Percentiles rank a stretch among this genome's conserved stretches.
Conservation (phyloP, 2,797 vertebrate species). For the Craterocephalus amniculus region DNA sequence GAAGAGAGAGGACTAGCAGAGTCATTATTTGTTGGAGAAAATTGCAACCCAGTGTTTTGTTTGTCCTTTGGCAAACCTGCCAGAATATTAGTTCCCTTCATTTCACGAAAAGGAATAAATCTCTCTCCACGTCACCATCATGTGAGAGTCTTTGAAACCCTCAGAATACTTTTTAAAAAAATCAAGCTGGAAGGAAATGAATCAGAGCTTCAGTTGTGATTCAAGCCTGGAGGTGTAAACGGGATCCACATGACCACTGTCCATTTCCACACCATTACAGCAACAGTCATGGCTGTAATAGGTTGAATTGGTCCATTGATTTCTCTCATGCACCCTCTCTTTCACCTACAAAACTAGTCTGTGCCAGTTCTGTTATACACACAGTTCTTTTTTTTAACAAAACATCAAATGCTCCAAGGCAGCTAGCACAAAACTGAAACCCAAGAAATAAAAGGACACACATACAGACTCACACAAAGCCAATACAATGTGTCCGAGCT, state of each 20-base stretch:
- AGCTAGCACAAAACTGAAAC: constrained; percentile 44
- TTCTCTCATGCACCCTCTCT: constrained; percentile 61
- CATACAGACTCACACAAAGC: constrained; percentile 22
- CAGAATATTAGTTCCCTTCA: constrained; percentile 50
- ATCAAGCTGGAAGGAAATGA: constrained; percentile 75
- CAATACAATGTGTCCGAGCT: constrained; percentile 57
- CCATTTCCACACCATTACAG: constrained; percentile 78
- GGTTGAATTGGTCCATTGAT: constrained; percentile 77
- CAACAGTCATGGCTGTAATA: constrained; percentile 77
- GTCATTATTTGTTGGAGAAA: constrained; percentile 74
- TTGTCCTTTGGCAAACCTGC: constrained; percentile 69
- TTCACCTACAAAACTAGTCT: constrained; percentile 60
- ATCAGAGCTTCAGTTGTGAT: constrained; percentile 70
- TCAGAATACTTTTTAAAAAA: constrained; percentile 55
- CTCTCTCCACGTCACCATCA: constrained; percentile 60
- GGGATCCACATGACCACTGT: constrained; percentile 76
- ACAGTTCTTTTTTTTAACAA: constrained; percentile 61
- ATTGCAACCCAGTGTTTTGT: constrained; percentile 69
- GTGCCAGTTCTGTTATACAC: constrained; percentile 66
- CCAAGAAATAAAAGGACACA: constrained; percentile 26
- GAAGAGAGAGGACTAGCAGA: constrained; percentile 53
- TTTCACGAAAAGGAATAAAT: constrained; percentile 53
- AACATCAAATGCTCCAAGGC: constrained; percentile 65
- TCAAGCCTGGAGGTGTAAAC: constrained; percentile 69
- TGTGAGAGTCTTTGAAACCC: constrained; percentile 78